These are phyloP conservation scores for Limnephilus lunatus DNA, from an alignment of 2,888 invertebrate genomes.

Conservation along the genomic window DNA sequence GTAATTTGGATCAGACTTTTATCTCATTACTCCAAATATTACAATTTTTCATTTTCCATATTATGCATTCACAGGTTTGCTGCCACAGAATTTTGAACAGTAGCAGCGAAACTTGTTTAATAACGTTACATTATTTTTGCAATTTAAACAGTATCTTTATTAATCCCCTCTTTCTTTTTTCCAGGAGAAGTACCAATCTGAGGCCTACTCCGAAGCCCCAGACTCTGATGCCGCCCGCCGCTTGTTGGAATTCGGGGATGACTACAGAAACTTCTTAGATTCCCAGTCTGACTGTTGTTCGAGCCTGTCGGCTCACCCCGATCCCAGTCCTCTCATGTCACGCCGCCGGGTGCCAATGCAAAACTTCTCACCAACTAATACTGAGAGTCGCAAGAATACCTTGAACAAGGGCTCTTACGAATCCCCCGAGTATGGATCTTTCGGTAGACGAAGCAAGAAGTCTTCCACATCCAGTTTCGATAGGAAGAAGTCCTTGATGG, in stretches of 20 bases:
- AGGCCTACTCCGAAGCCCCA: conserved; percentile 91
- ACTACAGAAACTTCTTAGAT: conserved; percentile 92
- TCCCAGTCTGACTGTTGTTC: conserved; percentile 94
- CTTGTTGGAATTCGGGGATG: conserved; percentile 91
- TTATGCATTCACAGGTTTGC: neutral
- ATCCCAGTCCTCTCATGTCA: conserved; percentile 72
- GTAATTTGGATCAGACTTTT: too few species aligned
- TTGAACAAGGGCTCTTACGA: conserved; percentile 60
- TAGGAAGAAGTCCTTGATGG: conserved; percentile 75
- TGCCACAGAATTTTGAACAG: too few species aligned
- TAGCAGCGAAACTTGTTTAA: too few species aligned
- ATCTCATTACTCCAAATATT: too few species aligned
- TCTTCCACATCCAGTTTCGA: conserved; percentile 77
- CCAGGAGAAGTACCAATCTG: conserved; percentile 94
- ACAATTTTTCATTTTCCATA: neutral
- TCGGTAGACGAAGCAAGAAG: conserved; percentile 68
- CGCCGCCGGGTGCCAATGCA: conserved; percentile 68
- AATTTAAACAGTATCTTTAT: neutral
- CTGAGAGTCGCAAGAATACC: conserved; percentile 67
- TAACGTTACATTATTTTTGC: too few species aligned
- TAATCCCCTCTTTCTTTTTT: conserved; percentile 66
- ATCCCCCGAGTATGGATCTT: conserved; percentile 70
- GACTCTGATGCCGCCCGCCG: conserved; percentile 91
- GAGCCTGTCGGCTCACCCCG: conserved; percentile 83
- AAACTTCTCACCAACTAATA: conserved; percentile 72